Conservation (phyloP, 2,888 invertebrate genomes). For the Drosophila mimica region DNA sequence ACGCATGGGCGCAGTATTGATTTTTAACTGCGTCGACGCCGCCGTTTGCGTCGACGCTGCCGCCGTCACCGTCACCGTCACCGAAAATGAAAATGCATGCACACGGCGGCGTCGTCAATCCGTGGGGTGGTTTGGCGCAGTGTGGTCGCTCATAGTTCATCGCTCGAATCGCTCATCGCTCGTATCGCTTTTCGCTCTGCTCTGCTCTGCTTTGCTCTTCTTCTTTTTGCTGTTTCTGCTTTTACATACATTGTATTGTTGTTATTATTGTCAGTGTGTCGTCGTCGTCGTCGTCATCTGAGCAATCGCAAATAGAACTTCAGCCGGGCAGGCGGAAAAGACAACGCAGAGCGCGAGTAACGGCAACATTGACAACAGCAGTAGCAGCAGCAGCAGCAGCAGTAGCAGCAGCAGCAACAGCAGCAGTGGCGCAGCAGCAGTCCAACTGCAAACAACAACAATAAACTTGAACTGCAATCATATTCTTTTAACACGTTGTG, state of each 20-base stretch:
- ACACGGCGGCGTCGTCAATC: constrained; percentile 73
- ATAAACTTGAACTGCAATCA: constrained; percentile 29
- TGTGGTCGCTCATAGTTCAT: constrained; percentile 53
- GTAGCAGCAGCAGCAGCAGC: constrained; percentile 7
- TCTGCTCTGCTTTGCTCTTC: constrained; percentile 25
- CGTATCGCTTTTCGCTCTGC: not conserved
- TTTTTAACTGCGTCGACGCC: constrained; percentile 81
- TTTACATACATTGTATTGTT: constrained; percentile 8
- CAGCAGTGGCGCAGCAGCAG: constrained; percentile 12
- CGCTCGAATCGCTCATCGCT: not conserved
- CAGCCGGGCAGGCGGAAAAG: constrained; percentile 52
- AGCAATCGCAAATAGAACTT: constrained; percentile 77
- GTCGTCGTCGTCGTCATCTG: constrained; percentile 47
- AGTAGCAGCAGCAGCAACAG: constrained; percentile 5
- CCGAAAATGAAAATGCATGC: constrained; percentile 57
- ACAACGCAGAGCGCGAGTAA: constrained; percentile 33
- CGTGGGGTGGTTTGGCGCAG: constrained; percentile 82
- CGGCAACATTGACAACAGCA: constrained; percentile 11
- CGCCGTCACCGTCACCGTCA: constrained; percentile 28
- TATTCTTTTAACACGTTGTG: constrained; percentile 20
- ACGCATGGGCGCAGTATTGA: constrained; percentile 83
- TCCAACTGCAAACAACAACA: constrained; percentile 47
- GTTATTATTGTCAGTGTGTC: constrained; percentile 29
- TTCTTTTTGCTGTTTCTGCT: constrained; percentile 6
- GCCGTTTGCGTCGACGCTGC: constrained; percentile 53